Conservation (phyloP, 1,140 invertebrate genomes). For the Formica exsecta region DNA sequence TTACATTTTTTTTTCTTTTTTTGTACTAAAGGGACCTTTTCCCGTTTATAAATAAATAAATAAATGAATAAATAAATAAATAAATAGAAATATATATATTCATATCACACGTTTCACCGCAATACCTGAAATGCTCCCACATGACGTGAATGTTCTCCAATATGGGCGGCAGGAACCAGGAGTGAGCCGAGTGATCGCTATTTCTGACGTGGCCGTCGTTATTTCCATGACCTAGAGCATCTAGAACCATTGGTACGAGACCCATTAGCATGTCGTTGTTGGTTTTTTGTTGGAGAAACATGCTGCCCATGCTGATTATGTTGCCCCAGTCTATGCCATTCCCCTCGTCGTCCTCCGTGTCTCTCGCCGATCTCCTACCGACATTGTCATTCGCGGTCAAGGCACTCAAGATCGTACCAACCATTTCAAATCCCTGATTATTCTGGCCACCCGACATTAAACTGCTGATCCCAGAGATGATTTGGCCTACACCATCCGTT, state of each 20-base stretch:
- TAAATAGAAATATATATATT: not conserved
- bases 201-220: slow-evolving; percentile 83
- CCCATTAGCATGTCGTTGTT: slow-evolving; percentile 88
- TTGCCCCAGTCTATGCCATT: slow-evolving; percentile 86
- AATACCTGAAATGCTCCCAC: slow-evolving; percentile 91
- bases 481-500: slow-evolving; percentile 76
- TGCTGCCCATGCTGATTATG: slow-evolving; percentile 88
- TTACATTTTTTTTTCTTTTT: no score
- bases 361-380: slow-evolving; percentile 77
- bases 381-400: slow-evolving; percentile 69
- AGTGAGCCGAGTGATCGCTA: slow-evolving; percentile 90
- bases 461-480: slow-evolving; percentile 86
- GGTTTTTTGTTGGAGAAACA: slow-evolving; percentile 86
- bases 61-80: no score
- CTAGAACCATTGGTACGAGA: slow-evolving; percentile 89
- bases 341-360: slow-evolving; percentile 60
- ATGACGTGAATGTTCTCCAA: slow-evolving; percentile 91
- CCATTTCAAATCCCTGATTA: slow-evolving; percentile 87
- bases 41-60: no score
- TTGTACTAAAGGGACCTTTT: no score
- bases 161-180: slow-evolving; percentile 91
- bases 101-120: not conserved
- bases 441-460: slow-evolving; percentile 84
- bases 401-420: slow-evolving; percentile 87
- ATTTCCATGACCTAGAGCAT: slow-evolving; percentile 85